Evolutionary conservation across 2,888 invertebrate species (phyloP), one percentile per base, ranked within the genome.

Genomic region (Sphecodes monilicornis): DNA sequence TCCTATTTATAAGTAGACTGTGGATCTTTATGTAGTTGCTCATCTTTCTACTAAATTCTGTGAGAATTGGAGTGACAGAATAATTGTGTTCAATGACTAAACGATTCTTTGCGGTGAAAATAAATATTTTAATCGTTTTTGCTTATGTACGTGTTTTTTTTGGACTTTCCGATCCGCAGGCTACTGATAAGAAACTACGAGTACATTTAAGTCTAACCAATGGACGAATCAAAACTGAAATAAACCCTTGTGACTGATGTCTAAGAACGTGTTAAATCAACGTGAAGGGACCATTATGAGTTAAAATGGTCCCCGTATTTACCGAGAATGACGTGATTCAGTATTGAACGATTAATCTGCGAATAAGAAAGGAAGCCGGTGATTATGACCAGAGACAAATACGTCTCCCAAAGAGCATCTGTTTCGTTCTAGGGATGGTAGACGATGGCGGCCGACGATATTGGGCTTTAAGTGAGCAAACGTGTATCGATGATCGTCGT

Each of bases 401-500:
- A 64, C 54, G 50, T 41, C 43, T 22, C 26, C 43, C 32, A n/a
- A 3, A 36, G 77, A 73, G 80, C 85, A 85, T 85, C 85, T 85
- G 85, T 79, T 76, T 74, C 73, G 66, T 76, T 54, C 72, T 4
- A n/a, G 36, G 18, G 18, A 74, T 64, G 60, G 74, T 32, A n/a
- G 11, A 68, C n/a, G 26, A 46, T 50, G 46, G 76, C 26, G 66
- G 26, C 8, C 26, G n/a, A 26, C 43, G 76, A 82, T 64, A 73
- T 64, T 71, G 72, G 68, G 57, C 41, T n/a, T 18, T 18, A 3
- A 60, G 41, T 60, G 82, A 76, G 66, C 76, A 76, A 81, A 76
- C 68, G 73, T 46, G 72, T 73, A 76, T 81, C 76, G 82, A 83
- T 82, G 72, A 81, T 76, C 72, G 73, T 32, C 72, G 73, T 32